These are phyloP conservation scores for Phymorhynchus buccinoides DNA, from an alignment of 1,140 invertebrate genomes.

Conservation along the genomic window DNA sequence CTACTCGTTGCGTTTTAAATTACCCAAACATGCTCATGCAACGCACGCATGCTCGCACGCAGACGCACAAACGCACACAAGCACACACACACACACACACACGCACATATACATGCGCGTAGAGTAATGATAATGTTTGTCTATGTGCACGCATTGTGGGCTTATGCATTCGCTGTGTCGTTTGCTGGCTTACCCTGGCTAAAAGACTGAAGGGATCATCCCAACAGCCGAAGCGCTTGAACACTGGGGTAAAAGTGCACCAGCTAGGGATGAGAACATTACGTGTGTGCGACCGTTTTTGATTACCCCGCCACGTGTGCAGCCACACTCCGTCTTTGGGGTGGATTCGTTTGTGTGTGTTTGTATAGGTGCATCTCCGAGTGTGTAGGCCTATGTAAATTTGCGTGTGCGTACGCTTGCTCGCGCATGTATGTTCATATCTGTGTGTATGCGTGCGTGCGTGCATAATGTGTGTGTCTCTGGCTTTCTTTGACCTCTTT, in stretches of 20 bases:
- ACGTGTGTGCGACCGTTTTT: too few relatives aligned
- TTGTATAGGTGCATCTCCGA: background rate
- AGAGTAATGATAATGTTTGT: background rate
- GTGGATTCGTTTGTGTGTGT: background rate
- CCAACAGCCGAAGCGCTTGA: too few relatives aligned
- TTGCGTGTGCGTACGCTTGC: background rate
- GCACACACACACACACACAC: background rate
- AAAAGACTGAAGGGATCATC: too few relatives aligned
- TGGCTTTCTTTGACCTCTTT: background rate
- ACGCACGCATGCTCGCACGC: background rate
- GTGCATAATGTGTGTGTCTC: background rate
- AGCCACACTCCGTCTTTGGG: too few relatives aligned
- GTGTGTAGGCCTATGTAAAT: background rate
- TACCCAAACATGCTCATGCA: too few relatives aligned
- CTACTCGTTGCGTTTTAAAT: too few relatives aligned
- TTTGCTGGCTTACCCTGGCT: too few relatives aligned
- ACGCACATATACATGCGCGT: background rate
- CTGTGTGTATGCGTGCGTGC: conserved; percentile 20
- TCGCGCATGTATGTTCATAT: background rate
- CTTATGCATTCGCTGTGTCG: too few relatives aligned
- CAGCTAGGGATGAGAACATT: too few relatives aligned
- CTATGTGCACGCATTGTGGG: background rate
- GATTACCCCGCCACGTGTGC: too few relatives aligned
- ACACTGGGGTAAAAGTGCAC: too few relatives aligned
- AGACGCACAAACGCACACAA: background rate